Base-by-base conservation (phyloP, 2,888 invertebrate species). In the Platynereis dumerilii region DNA sequence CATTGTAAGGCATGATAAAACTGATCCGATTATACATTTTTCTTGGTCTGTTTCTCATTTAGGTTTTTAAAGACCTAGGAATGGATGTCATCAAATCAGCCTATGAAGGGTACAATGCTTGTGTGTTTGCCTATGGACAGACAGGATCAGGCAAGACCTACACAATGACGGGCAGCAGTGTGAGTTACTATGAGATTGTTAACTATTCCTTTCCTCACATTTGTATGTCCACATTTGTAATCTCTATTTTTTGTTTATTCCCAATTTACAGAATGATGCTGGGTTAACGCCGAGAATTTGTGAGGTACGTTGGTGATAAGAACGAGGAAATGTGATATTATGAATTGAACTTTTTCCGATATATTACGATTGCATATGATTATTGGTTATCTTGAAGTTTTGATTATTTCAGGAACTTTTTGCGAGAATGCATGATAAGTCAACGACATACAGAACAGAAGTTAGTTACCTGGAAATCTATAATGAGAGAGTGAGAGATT, bases 71-170 rank as follows among this genome's bases (percentile, higher is more conserved):
- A 60, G 86, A 86, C 22, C 85, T 91, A 60, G 91, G 90, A 2
- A 84, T 84, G 39, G 87, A 88, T 52, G 87, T 91, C 24, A 83
- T 90, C 58, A 84, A 87, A 20, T 88, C 88, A 28, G 83, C 90
- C 22, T 85, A 87, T 58, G 85, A 85, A 1, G 89, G 91, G 0
- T 93, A 92, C 78, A 91, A 93, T 84, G 91, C 93, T 3, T 93
- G 93, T 80, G 91, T 93, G 39, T 93, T 93, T 86, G 93, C 93
- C 12, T 93, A 93, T 80, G 93, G 93, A 0, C 93, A 93, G 85
- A 93, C 93, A 1, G 93, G 93, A 17, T 92, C 92, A 66, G 93
- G 93, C 0, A 93, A 93, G 85, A 93, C 93, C 0, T 91, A 89
- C 76, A 93, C 93, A 0, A 93, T 93, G 93, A 92, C 92, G 85